Evolutionary conservation across 2,888 invertebrate species (phyloP).

Genomic region (Timema podura): DNA sequence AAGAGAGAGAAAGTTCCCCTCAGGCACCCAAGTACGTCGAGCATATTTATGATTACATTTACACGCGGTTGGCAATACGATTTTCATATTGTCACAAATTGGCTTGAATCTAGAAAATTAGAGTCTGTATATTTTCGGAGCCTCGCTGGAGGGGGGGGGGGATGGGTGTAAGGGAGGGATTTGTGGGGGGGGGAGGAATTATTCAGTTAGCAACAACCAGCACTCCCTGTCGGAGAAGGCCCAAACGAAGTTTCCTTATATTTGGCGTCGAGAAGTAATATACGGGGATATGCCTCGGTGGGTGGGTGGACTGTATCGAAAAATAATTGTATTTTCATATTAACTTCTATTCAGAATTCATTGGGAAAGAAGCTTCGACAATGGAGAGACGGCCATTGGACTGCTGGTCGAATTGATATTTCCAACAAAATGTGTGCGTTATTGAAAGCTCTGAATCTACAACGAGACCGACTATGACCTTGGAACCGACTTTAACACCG

Average conservation of each 20-base stretch:
- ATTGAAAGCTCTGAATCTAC: no score
- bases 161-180: neutral
- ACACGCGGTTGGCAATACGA: neutral
- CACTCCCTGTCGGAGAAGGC: no score
- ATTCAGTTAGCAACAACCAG: neutral
- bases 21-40: no score
- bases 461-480: no score
- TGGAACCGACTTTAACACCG: no score
- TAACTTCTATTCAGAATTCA: no score
- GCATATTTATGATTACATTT: neutral
- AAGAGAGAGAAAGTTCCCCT: no score
- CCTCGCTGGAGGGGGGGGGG: neutral
- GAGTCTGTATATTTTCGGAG: neutral
- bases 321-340: neutral
- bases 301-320: neutral
- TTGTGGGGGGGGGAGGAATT: neutral
- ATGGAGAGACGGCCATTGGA: no score
- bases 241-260: neutral
- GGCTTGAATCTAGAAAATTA: constrained; percentile 8
- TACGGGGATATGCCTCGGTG: neutral
- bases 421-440: no score
- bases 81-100: neutral
- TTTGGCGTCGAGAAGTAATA: neutral
- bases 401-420: no score
- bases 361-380: no score